Evolutionary conservation across 2,797 vertebrate genomes (phyloP), one percentile per base, ranked within the genome.

Genomic region (Amblyraja radiata): DNA sequence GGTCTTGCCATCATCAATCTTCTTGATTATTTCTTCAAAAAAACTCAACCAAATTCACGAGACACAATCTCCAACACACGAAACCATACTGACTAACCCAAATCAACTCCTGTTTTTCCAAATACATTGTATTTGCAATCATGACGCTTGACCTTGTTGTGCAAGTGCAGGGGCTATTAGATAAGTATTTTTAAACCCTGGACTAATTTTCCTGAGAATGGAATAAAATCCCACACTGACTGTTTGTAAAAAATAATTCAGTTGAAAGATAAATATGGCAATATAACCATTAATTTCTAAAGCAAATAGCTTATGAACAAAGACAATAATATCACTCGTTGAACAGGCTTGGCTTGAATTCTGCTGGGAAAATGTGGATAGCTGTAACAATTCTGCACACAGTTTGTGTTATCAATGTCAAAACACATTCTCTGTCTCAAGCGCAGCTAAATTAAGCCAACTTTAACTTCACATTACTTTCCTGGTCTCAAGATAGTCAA

Each of bases 401-500:
- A 32, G 6, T 32, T 88, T 88, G 18, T 18, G 14, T 21, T 18
- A 7, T 88, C 61, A 61, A 65, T n/a, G 61, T 63, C 28, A 18
- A 9, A 65, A n/a, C 25, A 65, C 14, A 21, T 18, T 18, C 8
- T n/a, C 58, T 86, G 14, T 86, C 25, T 86, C 28, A 86, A 13
- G 10, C 5, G 14, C 83, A 86, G 46, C 23, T 58, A 58, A 58
- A 10, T 58, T 9, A 83, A 83, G 13, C 14, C 61, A 18, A 32
- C 32, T 86, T 86, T 86, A 63, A 28, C 28, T 86, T n/a, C 25
- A 86, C n/a, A n/a, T 86, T n/a, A 88, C 63, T 88, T 16, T 32
- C 13, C 28, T 88, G 7, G 18, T 25, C 8, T 84, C 83, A 63
- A n/a, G 54, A 7, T n/a, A n/a, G n/a, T 65, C 61, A 65, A 65